Base-by-base conservation (phyloP, 2,113 vertebrate species). In the Trinectes maculatus region DNA sequence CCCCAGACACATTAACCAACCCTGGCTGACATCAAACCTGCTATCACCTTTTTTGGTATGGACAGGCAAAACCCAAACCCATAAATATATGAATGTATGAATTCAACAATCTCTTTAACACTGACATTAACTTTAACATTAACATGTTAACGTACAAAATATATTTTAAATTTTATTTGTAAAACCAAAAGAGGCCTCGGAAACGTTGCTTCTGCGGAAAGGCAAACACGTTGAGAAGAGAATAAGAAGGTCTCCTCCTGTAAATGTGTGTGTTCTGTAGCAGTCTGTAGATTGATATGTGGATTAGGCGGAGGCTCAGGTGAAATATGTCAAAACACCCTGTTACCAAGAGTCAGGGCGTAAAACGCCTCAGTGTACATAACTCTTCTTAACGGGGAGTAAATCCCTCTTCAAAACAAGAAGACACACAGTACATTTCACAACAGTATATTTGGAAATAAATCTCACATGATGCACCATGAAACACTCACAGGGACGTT, bases 391-490 rank as follows among this genome's bases (percentile, higher is more conserved):
- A 90, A 89, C 85, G 72, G 81, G 78, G 85, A 86, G 87, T 89
- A 87, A 92, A 92, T 92, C 91, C 90, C 84, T 78, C 68, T 67
- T 83, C 87, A 80, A 83, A 85, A 86, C 88, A 90, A 88, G 82
- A 85, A 81, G 88, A 83, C 70, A 79, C 61, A 83, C 85, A 92
- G 89, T 92, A 87, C 88, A 86, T 92, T 91, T 89, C 63, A 71
- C 80, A 69, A 84, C 79, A 88, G 87, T 90, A 89, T 92, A 89
- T 92, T 91, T 90, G 87, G 87, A 92, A 86, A 93, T 93, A 92
- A 92, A 93, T 93, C 92, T 92, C 83, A 77, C 83, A 87, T 88
- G 86, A 91, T 90, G 85, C 86, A 62, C 85, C 84, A 77, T 86
- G 88, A 92, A 91, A 90, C 85, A 85, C 87, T 91, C 84, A 44